Evolutionary conservation across 2,888 invertebrate species (phyloP).

Genomic region (Hybos culiciformis): DNA sequence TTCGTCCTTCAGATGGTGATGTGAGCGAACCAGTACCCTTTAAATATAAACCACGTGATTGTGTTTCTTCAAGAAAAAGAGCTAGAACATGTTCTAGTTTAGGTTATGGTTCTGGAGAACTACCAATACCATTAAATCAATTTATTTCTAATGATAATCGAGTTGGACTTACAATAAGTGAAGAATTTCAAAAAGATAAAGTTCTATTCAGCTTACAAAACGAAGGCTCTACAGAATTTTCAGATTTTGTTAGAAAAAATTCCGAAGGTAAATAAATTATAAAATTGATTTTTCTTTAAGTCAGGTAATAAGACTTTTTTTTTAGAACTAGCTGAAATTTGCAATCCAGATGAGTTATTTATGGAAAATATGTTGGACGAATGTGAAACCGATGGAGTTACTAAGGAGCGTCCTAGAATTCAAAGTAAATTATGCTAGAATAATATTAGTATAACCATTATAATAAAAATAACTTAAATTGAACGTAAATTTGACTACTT

Average conservation of each 20-base stretch:
- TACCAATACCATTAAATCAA: slow-evolving; percentile 25
- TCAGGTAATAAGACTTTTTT: no score
- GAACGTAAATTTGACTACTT: no score
- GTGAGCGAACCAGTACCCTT: slow-evolving; percentile 53
- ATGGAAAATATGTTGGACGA: no score
- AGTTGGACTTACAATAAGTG: slow-evolving; percentile 16
- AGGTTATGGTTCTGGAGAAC: slow-evolving; percentile 22
- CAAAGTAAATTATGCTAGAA: no score
- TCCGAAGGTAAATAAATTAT: slow-evolving; percentile 9
- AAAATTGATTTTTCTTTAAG: not conserved
- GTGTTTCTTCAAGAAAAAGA: slow-evolving; percentile 32
- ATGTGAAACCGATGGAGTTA: no score
- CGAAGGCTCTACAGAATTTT: slow-evolving; percentile 2
- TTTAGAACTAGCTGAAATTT: no score
- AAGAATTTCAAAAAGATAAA: slow-evolving; percentile 21
- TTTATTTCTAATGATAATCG: slow-evolving; percentile 11
- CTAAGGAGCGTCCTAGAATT: no score
- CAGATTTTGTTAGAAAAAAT: slow-evolving; percentile 7
- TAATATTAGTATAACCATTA: no score
- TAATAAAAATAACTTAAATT: no score
- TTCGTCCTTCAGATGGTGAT: slow-evolving; percentile 58
- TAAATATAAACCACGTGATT: slow-evolving; percentile 49
- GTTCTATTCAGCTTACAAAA: slow-evolving; percentile 5
- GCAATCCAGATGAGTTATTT: no score
- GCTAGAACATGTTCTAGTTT: slow-evolving; percentile 26